phyloP scores from a whole-genome alignment of 2,888 invertebrate species.

The Eudasyphora cyanicolor region DNA sequence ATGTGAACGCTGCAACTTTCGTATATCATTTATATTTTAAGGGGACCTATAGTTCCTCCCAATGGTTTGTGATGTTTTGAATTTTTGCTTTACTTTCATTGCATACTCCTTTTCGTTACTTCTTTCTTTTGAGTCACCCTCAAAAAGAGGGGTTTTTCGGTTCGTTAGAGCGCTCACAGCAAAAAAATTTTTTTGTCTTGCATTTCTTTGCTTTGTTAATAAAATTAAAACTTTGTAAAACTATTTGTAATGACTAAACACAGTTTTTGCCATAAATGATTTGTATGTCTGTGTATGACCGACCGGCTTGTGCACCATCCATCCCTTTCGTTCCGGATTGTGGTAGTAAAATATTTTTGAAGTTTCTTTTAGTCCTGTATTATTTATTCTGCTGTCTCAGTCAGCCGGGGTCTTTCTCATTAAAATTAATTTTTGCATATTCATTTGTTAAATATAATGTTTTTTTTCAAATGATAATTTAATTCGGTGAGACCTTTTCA shows the following conservation, averaged over 20 bases:
- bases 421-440: constrained; percentile 17
- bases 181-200: neutral
- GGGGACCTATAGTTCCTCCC: neutral
- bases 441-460: neutral
- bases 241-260: constrained; percentile 24
- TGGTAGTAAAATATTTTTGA: neutral
- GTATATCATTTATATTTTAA: constrained; percentile 3
- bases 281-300: neutral
- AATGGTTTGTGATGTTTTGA: neutral
- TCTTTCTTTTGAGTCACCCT: neutral
- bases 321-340: too few relatives aligned
- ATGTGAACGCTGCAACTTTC: too few relatives aligned
- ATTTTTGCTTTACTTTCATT: neutral
- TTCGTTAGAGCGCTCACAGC: constrained; percentile 8
- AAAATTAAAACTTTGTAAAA: constrained; percentile 28
- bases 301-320: too few relatives aligned
- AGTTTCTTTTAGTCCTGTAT: neutral
- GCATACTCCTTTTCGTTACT: neutral
- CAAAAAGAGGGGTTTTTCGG: neutral
- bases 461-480: neutral
- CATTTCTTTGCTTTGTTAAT: neutral
- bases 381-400: neutral
- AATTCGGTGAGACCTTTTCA: too few relatives aligned
- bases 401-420: neutral
- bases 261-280: constrained; percentile 2